These are phyloP conservation scores for Acanthisitta chloris DNA, from an alignment of 2,113 vertebrate species.

Conservation along the genomic window DNA sequence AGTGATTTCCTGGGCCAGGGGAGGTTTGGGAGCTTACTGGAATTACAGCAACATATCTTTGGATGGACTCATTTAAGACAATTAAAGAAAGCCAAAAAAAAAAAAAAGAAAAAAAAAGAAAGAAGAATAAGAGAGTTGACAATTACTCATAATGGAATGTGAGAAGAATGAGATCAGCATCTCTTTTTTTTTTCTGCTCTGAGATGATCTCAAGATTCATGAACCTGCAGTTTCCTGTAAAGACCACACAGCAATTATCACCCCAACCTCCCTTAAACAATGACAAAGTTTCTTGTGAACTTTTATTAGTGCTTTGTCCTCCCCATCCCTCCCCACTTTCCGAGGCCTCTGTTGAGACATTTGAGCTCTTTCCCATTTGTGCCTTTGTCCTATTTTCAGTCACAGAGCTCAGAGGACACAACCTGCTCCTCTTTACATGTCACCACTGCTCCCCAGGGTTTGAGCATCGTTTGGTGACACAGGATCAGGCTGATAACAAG, in stretches of 20 bases:
- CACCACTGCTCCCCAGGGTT: fast-evolving
- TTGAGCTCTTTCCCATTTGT: neutral
- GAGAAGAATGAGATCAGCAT: constrained; percentile 40
- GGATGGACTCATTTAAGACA: neutral
- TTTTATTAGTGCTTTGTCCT: neutral
- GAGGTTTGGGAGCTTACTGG: neutral
- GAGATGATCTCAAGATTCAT: neutral
- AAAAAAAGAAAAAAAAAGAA: neutral
- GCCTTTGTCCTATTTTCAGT: neutral
- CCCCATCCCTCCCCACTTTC: neutral
- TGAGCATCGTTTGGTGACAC: fast-evolving
- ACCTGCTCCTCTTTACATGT: neutral
- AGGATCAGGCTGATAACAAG: fast-evolving
- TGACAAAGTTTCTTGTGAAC: neutral
- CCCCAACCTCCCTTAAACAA: neutral
- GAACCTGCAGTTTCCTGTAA: constrained; percentile 21
- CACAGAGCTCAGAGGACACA: neutral
- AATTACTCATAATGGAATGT: constrained; percentile 3
- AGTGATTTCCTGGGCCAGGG: neutral
- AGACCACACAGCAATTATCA: neutral
- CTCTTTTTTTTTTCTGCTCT: neutral
- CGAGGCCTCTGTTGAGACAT: neutral
- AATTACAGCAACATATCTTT: neutral
- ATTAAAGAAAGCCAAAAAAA: neutral
- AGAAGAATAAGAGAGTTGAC: neutral